Conservation (phyloP, 2,888 invertebrate species). For the Loripinus fragilis region DNA sequence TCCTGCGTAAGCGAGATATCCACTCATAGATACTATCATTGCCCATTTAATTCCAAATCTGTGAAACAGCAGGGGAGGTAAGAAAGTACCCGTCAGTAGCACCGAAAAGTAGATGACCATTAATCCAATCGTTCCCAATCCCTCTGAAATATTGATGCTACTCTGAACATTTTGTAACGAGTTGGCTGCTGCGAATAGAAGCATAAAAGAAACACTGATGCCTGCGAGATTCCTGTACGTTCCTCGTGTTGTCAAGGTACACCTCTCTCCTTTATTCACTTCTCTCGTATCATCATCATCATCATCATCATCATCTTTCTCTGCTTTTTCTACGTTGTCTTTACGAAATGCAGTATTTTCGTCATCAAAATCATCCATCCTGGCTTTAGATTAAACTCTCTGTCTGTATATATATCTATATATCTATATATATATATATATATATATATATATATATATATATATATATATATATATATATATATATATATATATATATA, state of each 20-base stretch:
- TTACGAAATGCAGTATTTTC: too few relatives aligned
- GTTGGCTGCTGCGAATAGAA: not conserved
- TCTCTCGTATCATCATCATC: too few relatives aligned
- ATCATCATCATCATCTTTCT: too few relatives aligned
- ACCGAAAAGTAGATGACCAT: not conserved
- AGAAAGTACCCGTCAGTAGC: not conserved
- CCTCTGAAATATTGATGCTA: not conserved
- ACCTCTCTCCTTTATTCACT: too few relatives aligned
- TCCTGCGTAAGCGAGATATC: not conserved
- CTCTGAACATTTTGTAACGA: conserved; percentile 6
- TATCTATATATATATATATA: too few relatives aligned
- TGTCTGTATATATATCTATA: too few relatives aligned
- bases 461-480: too few relatives aligned
- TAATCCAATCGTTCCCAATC: not conserved
- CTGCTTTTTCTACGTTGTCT: too few relatives aligned
- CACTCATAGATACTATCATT: not conserved
- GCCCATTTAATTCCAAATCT: conserved; percentile 5
- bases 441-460: too few relatives aligned
- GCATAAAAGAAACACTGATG: not conserved
- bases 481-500: too few relatives aligned
- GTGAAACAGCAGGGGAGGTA: not conserved
- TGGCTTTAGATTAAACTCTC: too few relatives aligned
- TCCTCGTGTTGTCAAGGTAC: not conserved
- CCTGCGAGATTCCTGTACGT: not conserved
- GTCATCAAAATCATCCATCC: too few relatives aligned